Evolutionary conservation across 2,888 invertebrate genomes (phyloP), one percentile per base, ranked within the genome.

Genomic region (Drosophila neoperkinsi): DNA sequence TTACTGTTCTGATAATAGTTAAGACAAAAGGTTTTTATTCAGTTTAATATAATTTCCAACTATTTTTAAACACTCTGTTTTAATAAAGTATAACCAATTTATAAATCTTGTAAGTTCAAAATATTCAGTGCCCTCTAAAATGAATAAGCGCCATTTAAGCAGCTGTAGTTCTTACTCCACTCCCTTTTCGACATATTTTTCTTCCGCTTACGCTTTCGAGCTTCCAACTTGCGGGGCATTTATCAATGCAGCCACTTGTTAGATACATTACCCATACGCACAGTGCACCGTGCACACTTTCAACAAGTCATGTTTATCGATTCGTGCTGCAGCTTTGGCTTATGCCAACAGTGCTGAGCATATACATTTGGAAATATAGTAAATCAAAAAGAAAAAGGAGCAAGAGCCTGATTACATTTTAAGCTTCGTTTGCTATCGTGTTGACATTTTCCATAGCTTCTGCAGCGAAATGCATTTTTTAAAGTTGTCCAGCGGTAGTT

Each of bases 261-360:
- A 76, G 81, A 57, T 81, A 76, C 64, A 79, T 85, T 72, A 74
- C 75, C 68, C 83, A 88, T 80, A 84, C 84, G 85, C 84, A 82
- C 59, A 56, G 85, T 74, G 58, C 28, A 38, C 46, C 25, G 46
- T 25, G 46, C 30, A 62, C 70, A 67, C 50, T 81, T 74, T 72
- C 76, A 78, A 76, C 74, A 81, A 82, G 76, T 74, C 77, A 65
- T 73, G 71, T 55, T 73, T 75, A 82, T 82, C 80, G 79, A 81
- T 82, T 81, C 66, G 53, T 55, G 57, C 51, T 58, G 60, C 30
- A 60, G 68, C 66, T 73, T 51, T 31, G 56, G 63, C 53, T 67
- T 66, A 69, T 63, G 72, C 46, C 65, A 63, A 80, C 71, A 71
- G 71, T 69, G 60, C 69, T 68, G 46, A 65, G 65, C 62, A 62